Percentiles rank a stretch among this genome's conserved stretches.
Evolutionary conservation across 2,888 invertebrate species (phyloP).

Genomic region (Drosophila paracracens): DNA sequence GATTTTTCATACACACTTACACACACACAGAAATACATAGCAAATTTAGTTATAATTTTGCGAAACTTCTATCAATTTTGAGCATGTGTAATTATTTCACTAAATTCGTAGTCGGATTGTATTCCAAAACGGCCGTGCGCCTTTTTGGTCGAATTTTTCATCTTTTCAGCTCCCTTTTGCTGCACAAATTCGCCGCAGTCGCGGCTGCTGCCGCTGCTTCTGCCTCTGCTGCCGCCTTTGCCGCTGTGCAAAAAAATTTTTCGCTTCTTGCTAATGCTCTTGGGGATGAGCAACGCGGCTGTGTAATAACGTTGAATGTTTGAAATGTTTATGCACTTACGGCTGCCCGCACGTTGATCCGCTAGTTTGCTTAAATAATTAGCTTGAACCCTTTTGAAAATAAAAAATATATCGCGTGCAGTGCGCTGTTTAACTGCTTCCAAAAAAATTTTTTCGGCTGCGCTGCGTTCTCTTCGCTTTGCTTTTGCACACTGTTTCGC

Average conservation of each 20-base stretch:
- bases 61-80: slow-evolving; percentile 21
- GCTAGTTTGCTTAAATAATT: slow-evolving; percentile 43
- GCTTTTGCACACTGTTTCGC: slow-evolving; percentile 63
- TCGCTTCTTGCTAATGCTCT: slow-evolving; percentile 64
- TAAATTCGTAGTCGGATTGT: slow-evolving; percentile 25
- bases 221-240: slow-evolving; percentile 59
- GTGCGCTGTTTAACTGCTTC: slow-evolving; percentile 73
- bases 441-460: slow-evolving; percentile 78
- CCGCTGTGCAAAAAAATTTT: slow-evolving; percentile 77
- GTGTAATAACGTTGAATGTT: slow-evolving; percentile 43
- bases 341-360: slow-evolving; percentile 66
- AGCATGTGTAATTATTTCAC: slow-evolving; percentile 32
- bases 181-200: slow-evolving; percentile 68
- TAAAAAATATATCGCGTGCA: slow-evolving; percentile 80
- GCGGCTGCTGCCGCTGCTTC: slow-evolving; percentile 52
- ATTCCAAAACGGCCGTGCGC: slow-evolving; percentile 34
- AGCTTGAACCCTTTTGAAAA: slow-evolving; percentile 69
- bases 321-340: slow-evolving; percentile 63
- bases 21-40: slow-evolving; percentile 43
- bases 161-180: slow-evolving; percentile 61
- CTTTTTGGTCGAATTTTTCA: slow-evolving; percentile 63
- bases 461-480: slow-evolving; percentile 79
- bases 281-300: slow-evolving; percentile 36
- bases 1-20: slow-evolving; percentile 65
- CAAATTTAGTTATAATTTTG: slow-evolving; percentile 60